Evolutionary conservation across 2,797 vertebrate genomes (phyloP), one percentile per base, ranked within the genome.

Genomic region (Agapornis canus): DNA sequence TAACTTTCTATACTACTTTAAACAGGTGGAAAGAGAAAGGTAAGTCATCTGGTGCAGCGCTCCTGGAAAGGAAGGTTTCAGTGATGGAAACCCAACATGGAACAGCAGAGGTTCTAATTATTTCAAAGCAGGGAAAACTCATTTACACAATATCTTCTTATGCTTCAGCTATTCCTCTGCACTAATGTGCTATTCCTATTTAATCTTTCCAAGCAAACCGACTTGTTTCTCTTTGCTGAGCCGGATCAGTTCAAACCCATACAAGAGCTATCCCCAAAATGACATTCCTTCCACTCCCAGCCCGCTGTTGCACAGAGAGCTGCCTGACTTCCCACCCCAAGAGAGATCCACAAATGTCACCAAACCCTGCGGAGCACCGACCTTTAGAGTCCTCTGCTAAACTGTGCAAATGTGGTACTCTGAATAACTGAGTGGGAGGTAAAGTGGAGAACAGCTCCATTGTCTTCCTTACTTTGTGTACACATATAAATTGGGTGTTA

Each of bases 281-380:
- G 6, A 52, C 1, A 1, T 26, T 85, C 32, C 47, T 27, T 64
- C 60, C 18, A 4, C 47, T 73, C 47, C 32, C 72, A 92, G 57
- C 77, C 56, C 22, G 2, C 68, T 51, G 10, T 27, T 43, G 64
- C 75, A 56, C 70, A 18, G 39, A 60, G 71, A 83, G 56, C 71
- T 79, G 54, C 48, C 69, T 29, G 42, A 47, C 47, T 20, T 59
- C 86, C 60, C 71, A 68, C 32, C 31, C 32, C 32, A 57, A 32
- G 54, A 57, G 54, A 48, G 61, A 75, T 31, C 40, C 83, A 49
- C 83, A 93, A 90, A 95, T 79, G 75, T 77, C 94, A 93, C 47
- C 78, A 42, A 81, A 90, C 49, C 71, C 89, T 48, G 48, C 60
- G 42, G 70, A 86, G 82, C 66, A 3, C 48, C 76, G 89, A 79